Base-by-base conservation (phyloP, 23 tunicate species). In the Halocynthia aurantium region DNA sequence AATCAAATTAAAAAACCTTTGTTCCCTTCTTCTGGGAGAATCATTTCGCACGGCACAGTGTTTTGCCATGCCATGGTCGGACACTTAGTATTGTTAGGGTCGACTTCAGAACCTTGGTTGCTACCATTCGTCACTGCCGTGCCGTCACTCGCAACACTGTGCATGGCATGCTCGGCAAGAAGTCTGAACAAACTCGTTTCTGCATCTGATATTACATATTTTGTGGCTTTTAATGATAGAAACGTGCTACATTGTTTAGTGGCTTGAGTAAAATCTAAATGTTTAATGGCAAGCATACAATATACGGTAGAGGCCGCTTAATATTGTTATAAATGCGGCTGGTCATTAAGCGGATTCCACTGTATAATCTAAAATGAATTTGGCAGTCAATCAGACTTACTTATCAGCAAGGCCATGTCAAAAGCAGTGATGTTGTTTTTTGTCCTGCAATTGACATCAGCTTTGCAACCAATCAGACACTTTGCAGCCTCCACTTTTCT, bases 321-420 rank as follows among this genome's bases (percentile, higher is more conserved):
- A 31, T 31, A 60, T n/a, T 60, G 64, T 18, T 4, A 17, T 15
- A 60, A 15, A n/a, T 1, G 64, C 4, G 17, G 64, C n/a, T 15
- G n/a, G 64, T 18, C 64, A 60, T 60, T 60, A n/a, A n/a, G 17
- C 4, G n/a, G 64, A 1, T 15, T 11, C 77, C 61, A 72, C n/a
- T 72, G 15, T 19, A 50, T 13, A 73, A 17, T 12, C 19, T 13
- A 63, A 73, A 73, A 13, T 50, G 62, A 49, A 13, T 13, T 13
- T 5, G 77, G 2, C 13, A 22, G 13, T 13, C 20, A 67, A 31
- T 31, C 44, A n/a, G n/a, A 80, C 91, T 86, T 68, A 86, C 86
- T 93, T 51, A 93, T 93, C 65, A 94, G 58, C 90, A 94, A 77
- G 8, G 98, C 98, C 98, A 94, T 94, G 58, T 94, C 98, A 76